phyloP scores from a whole-genome alignment of 1,140 invertebrate genomes.

The Magallana angulata region DNA sequence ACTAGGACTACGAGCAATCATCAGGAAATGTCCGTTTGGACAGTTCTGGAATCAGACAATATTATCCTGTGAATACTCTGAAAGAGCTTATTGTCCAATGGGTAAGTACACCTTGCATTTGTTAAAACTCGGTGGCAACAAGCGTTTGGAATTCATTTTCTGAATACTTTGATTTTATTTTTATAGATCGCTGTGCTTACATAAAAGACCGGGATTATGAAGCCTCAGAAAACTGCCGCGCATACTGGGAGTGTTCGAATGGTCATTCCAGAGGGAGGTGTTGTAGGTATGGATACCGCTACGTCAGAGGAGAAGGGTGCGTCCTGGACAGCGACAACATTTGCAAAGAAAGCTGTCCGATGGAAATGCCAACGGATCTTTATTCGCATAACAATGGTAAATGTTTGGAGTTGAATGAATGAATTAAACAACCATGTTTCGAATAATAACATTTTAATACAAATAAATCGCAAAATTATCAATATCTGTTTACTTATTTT shows the following conservation, averaged over 20 bases:
- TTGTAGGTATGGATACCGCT: slow-evolving; percentile 47
- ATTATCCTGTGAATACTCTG: slow-evolving; percentile 59
- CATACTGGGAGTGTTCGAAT: slow-evolving; percentile 56
- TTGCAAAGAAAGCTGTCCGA: not conserved
- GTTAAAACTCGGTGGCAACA: not conserved
- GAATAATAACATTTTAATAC: not conserved
- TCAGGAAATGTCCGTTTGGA: slow-evolving; percentile 62
- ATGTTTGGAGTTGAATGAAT: no score
- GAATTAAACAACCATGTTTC: no score
- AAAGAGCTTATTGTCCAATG: slow-evolving; percentile 51
- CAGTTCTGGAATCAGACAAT: slow-evolving; percentile 63
- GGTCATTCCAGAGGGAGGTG: slow-evolving; percentile 45
- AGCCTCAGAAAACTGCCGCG: slow-evolving; percentile 31
- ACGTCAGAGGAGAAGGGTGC: slow-evolving; percentile 38
- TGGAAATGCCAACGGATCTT: not conserved
- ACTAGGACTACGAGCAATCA: slow-evolving; percentile 48
- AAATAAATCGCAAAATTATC: not conserved
- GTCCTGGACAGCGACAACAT: not conserved
- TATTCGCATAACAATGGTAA: not conserved
- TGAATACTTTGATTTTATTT: not conserved
- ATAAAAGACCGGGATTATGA: not conserved
- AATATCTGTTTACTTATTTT: not conserved
- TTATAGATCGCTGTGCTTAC: not conserved
- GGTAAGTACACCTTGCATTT: slow-evolving; percentile 44
- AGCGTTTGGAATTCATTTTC: no score